Base-by-base conservation (phyloP, 37 sponge, comb jelly and placozoan genomes). In the Dysidea cf. avara region DNA sequence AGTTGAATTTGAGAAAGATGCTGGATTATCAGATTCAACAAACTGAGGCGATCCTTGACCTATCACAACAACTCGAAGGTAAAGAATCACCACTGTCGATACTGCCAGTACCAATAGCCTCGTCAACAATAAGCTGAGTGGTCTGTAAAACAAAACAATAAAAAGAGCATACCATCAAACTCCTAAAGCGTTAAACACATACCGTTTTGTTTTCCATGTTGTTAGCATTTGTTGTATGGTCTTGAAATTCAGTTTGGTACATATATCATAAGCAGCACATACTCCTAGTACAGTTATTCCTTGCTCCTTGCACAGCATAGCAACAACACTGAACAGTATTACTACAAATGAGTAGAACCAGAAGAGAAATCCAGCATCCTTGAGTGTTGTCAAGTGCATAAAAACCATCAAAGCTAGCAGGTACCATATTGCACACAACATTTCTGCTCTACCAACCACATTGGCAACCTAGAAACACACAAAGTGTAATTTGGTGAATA, bases 11-110 rank as follows among this genome's bases (percentile, higher is more conserved):
- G 63, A 75, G 72, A 88, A 87, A 29, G 92, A 74, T 13, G 96
- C 85, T 1, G 92, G 96, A 56, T 95, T 95, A 49, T 95, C 96
- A 20, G 96, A 88, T 24, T 88, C 78, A 1, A 78, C 54, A 72
- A 95, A 87, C 3, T 48, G 16, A 22, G 96, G 83, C 5, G 78
- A 28, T 2, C 72, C 75, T 26, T 81, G 73, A 34, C 77, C 80
- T 25, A 77, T 81, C 32, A 77, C 26, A 49, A 59, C 60, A 16
- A 84, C 32, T 9, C 92, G 58, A 46, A 63, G 28, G 50, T 53
- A 61, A 21, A 85, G 52, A 11, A 91, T 56, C n/a, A 54, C 13
- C 26, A 72, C 17, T 39, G 79, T 51, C 22, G 74, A 36, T 43
- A 66, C 22, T 32, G 53, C 3, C 21, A 68, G 53, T 25, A 68